Percentiles rank a stretch among this genome's conserved stretches.
phyloP scores from a whole-genome alignment of 2,888 invertebrate genomes.

The Meghimatium bilineatum region DNA sequence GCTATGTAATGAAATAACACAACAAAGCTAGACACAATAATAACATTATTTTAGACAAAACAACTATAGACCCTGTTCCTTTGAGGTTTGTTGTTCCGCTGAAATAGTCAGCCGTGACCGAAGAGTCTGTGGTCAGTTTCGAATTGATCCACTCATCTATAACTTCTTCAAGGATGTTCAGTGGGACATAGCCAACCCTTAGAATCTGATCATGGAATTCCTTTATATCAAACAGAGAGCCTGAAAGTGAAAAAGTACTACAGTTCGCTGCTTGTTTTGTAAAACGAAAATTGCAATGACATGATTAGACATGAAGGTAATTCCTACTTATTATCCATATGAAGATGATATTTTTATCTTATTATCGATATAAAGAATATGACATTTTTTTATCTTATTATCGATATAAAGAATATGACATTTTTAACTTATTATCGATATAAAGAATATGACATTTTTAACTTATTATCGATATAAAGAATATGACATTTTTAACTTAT shows the following conservation, averaged over 20 bases:
- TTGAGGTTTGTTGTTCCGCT: not conserved
- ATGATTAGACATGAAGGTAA: not conserved
- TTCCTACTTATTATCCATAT: too few relatives aligned
- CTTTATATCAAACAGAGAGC: slow-evolving; percentile 66
- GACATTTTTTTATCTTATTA: too few relatives aligned
- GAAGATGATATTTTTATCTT: too few relatives aligned
- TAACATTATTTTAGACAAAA: not conserved
- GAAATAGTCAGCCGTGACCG: slow-evolving; percentile 34
- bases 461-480: too few relatives aligned
- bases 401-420: too few relatives aligned
- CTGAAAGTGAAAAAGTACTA: slow-evolving; percentile 50
- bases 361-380: too few relatives aligned
- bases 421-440: too few relatives aligned
- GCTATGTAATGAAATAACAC: not conserved
- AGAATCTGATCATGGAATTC: slow-evolving; percentile 74
- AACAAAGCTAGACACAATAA: not conserved
- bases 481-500: too few relatives aligned
- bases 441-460: too few relatives aligned
- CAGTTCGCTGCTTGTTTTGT: too few relatives aligned
- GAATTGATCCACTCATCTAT: slow-evolving; percentile 59
- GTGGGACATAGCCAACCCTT: slow-evolving; percentile 63
- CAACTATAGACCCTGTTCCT: not conserved
- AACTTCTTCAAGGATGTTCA: slow-evolving; percentile 68
- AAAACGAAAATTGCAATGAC: too few relatives aligned
- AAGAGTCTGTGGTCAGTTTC: slow-evolving; percentile 27